Evolutionary conservation across 2,113 vertebrate species (phyloP), one percentile per base, ranked within the genome.

Genomic region (Pipra filicauda): DNA sequence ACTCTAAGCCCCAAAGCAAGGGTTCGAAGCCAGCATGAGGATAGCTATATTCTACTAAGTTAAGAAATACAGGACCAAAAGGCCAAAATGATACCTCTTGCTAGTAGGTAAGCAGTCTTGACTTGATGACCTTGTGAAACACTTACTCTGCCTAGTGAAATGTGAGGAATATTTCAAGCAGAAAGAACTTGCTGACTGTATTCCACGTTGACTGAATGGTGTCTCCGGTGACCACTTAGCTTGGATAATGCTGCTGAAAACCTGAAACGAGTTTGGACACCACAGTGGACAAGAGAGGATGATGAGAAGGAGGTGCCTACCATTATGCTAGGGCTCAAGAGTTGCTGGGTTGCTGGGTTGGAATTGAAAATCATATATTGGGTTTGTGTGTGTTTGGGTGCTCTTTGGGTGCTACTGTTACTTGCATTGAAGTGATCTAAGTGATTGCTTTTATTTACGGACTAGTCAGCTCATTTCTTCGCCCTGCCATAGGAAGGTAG

Each of bases 1-100:
- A 69, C 11, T 66, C 21, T 89, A 95, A 96, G 79, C 54, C 70
- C 69, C 37, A 89, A 92, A 91, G 65, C 48, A 94, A 93, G 69
- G 4, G 15, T 82, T 96, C 16, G 55, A 95, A 96, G 76, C 59
- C n/a, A 94, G 76, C 58, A 46, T 8, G 27, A 88, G 35, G 24
- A 58, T 31, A 27, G 19, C 16, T 69, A 41, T 54, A 61, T 80
- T 85, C 58, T 87, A 23, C 51, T 93, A 65, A 93, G 93, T 93
- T 85, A 80, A 80, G 54, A 49, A 65, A 75, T 37, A 91, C 16
- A 77, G 41, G 54, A 59, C 85, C 35, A 52, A 37, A 65, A 82
- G 64, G 20, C 12, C 21, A 79, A 79, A 94, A 67, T 31, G 3
- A 52, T 69, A 35, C 11, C n/a, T 20, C n/a, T 35, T 15, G 12